Conservation (phyloP, 2,888 invertebrate species). For the Myopa tessellatipennis region DNA sequence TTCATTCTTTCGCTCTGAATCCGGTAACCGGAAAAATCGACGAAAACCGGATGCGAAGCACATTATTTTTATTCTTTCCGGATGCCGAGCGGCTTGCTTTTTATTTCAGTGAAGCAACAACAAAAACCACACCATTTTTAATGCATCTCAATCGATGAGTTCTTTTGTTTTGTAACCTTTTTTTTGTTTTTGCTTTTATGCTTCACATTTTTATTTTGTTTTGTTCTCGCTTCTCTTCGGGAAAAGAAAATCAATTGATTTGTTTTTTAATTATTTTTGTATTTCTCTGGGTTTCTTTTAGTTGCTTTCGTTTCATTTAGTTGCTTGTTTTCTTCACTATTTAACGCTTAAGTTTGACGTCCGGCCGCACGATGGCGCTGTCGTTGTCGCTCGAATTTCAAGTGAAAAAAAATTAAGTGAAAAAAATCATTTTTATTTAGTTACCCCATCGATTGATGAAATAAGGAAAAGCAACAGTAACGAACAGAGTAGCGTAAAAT, state of each 20-base stretch:
- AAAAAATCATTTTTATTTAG: too few relatives aligned
- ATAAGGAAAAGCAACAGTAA: background rate
- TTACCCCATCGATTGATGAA: background rate
- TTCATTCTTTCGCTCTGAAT: too few relatives aligned
- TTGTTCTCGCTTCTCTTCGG: background rate
- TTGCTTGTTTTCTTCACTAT: background rate
- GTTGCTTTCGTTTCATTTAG: background rate
- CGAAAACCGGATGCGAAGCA: too few relatives aligned
- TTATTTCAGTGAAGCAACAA: too few relatives aligned
- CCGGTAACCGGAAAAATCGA: too few relatives aligned
- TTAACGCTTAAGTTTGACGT: too few relatives aligned
- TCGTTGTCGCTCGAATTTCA: too few relatives aligned
- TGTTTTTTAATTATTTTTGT: slow-evolving; percentile 8
- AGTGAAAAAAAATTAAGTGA: background rate
- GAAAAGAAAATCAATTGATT: slow-evolving; percentile 39
- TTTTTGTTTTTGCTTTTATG: too few relatives aligned
- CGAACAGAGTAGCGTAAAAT: background rate
- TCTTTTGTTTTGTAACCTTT: background rate
- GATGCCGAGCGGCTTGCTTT: too few relatives aligned
- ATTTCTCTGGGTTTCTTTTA: background rate
- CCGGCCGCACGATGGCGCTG: too few relatives aligned
- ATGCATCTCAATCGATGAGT: background rate
- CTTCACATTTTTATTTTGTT: too few relatives aligned
- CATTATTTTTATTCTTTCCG: too few relatives aligned
- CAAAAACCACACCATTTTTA: background rate